phyloP scores from a whole-genome alignment of 2,888 invertebrate species.

The Fabriciana adippe region DNA sequence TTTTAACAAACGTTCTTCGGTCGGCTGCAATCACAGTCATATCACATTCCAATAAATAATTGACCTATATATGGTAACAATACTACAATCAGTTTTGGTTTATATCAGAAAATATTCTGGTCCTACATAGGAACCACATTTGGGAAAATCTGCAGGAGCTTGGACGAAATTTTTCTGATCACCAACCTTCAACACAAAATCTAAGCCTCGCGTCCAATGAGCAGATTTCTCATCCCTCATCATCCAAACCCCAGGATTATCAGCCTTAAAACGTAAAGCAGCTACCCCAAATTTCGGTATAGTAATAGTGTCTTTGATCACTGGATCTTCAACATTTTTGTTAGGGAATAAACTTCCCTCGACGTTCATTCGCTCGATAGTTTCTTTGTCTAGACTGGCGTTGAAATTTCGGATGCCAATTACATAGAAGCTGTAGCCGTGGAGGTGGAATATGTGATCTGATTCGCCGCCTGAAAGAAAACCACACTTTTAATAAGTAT shows the following conservation, averaged over 20 bases:
- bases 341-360: conserved; percentile 77
- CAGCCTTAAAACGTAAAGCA: conserved; percentile 87
- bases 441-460: conserved; percentile 88
- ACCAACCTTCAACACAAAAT: conserved; percentile 88
- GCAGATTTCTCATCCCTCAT: conserved; percentile 88
- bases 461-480: conserved; percentile 81
- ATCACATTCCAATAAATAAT: conserved; percentile 43
- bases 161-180: conserved; percentile 84
- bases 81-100: conserved; percentile 30
- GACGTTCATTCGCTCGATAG: conserved; percentile 82
- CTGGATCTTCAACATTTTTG: conserved; percentile 83
- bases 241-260: conserved; percentile 92
- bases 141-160: conserved; percentile 88
- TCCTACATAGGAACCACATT: conserved; percentile 89
- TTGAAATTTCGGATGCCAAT: conserved; percentile 83
- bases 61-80: conserved; percentile 20
- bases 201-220: conserved; percentile 89
- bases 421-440: conserved; percentile 88
- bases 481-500: background rate
- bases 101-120: conserved; percentile 88
- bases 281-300: conserved; percentile 87
- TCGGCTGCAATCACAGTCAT: conserved; percentile 17
- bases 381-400: conserved; percentile 72
- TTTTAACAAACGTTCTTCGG: background rate
- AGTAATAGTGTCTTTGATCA: conserved; percentile 87